Evolutionary conservation across 2,797 vertebrate species (phyloP), one percentile per base, ranked within the genome.

Genomic region (Rhyacichthys aspro): DNA sequence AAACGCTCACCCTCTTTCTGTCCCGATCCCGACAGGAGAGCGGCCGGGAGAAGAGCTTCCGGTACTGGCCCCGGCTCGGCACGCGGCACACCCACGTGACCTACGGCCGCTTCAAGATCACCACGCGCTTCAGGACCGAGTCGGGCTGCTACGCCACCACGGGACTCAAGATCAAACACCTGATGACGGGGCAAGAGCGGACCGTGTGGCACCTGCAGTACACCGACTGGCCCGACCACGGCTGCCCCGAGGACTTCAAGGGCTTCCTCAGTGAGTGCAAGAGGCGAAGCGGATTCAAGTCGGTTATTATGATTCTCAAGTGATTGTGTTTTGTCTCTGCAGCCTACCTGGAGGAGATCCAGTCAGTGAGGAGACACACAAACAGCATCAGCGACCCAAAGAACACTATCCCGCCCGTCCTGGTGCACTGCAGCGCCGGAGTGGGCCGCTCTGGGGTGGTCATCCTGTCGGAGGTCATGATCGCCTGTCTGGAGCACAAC

Each of bases 131-230:
- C 91, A 94, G 98, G 55, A 99, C 98, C 0, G 97, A 99, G 88
- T 99, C 98, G 0, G 96, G 97, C 76, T 98, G 98, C 91, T 99
- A 98, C 8, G 96, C 98, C 75, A 99, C 98, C 19, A 98, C 98
- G 0, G 98, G 98, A 18, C 81, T 99, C 44, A 99, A 96, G 91
- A 96, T 99, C 81, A 98, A 97, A 86, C 95, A 98, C 74, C 94
- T 99, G 3, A 86, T 97, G 71, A 96, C 95, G 0, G 96, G 96
- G 15, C 97, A 99, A 69, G 98, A 99, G 84, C 91, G 96, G 73
- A 99, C 96, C 0, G 89, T 99, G 32, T 99, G 98, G 98, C 98
- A 99, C 65, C 92, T 99, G 70, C 98, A 99, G 88, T 99, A 98
- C 83, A 98, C 96, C 1, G 96, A 99, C 85, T 99, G 98, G 98